These are phyloP conservation scores for Petrocephalus schoutedeni DNA, from an alignment of 2,797 vertebrate species.

Conservation along the genomic window DNA sequence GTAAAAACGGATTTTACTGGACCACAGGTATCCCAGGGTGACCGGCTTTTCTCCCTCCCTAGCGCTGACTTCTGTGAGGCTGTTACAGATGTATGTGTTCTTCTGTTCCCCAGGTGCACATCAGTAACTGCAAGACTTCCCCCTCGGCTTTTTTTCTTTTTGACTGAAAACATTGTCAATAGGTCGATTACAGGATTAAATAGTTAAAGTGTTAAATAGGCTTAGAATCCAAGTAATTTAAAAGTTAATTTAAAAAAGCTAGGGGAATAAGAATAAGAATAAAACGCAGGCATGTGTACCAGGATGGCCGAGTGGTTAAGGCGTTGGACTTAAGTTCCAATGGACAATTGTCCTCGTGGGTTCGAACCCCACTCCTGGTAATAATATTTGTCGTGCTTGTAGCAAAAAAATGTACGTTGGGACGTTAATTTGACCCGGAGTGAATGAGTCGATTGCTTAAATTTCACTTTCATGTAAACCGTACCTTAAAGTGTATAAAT, in stretches of 20 bases:
- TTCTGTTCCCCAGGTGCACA: no score
- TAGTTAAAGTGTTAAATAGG: not conserved
- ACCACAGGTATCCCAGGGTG: not conserved
- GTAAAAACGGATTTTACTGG: not conserved
- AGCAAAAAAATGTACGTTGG: no score
- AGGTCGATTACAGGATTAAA: not conserved
- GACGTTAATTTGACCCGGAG: no score
- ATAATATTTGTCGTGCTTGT: no score
- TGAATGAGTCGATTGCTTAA: not conserved
- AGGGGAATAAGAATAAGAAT: not conserved
- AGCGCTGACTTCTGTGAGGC: not conserved
- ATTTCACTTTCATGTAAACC: not conserved
- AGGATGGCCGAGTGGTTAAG: not conserved
- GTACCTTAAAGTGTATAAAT: not conserved
- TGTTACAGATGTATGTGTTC: not conserved
- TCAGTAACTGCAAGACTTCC: not conserved
- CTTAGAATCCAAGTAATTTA: not conserved
- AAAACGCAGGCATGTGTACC: not conserved
- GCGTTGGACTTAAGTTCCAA: not conserved
- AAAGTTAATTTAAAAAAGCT: not conserved
- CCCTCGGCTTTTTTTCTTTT: not conserved
- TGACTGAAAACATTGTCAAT: not conserved
- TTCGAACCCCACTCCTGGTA: not conserved
- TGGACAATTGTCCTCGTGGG: not conserved
- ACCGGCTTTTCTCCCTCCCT: not conserved